A percentile compares a stretch with the other conserved stretches of the same genome.
Evolutionary conservation across 2,888 invertebrate genomes (phyloP).

Genomic region (Xylophagus ater): DNA sequence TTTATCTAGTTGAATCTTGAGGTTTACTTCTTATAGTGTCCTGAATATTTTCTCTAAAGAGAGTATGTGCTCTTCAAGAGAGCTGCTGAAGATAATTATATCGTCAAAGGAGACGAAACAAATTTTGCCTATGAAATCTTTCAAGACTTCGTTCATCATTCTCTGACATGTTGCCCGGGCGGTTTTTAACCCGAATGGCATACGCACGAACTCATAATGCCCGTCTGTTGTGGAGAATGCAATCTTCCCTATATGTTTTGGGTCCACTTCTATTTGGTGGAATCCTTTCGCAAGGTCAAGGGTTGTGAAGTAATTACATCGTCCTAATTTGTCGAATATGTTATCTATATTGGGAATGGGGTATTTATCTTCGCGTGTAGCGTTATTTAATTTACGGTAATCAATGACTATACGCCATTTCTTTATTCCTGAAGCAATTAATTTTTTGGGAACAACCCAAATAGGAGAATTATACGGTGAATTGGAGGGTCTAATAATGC

Average conservation of each 20-base stretch:
- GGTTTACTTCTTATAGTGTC: slow-evolving; percentile 12
- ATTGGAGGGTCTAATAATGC: too few relatives aligned
- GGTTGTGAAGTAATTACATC: background rate
- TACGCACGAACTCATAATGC: background rate
- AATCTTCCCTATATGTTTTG: background rate
- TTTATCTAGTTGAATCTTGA: slow-evolving; percentile 3
- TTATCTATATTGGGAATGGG: background rate
- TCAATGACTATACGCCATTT: too few relatives aligned
- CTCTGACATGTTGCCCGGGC: too few relatives aligned
- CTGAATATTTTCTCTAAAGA: slow-evolving; percentile 19
- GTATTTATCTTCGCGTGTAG: background rate
- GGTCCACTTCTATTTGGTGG: background rate
- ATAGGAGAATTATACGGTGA: too few relatives aligned
- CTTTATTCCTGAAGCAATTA: too few relatives aligned
- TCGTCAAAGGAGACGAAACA: slow-evolving; percentile 11
- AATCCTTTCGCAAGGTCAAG: background rate
- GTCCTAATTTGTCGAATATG: slow-evolving; percentile 1
- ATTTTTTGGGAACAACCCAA: too few relatives aligned
- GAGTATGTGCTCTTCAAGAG: slow-evolving; percentile 22
- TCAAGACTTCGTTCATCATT: too few relatives aligned
- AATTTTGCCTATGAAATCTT: slow-evolving; percentile 17
- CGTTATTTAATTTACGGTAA: too few relatives aligned
- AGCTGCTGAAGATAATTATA: slow-evolving; percentile 2
- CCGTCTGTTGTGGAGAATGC: background rate
- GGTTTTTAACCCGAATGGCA: slow-evolving; percentile 5